These are phyloP conservation scores for Drosophila melanosoma DNA, from an alignment of 2,888 invertebrate genomes.

Conservation along the genomic window DNA sequence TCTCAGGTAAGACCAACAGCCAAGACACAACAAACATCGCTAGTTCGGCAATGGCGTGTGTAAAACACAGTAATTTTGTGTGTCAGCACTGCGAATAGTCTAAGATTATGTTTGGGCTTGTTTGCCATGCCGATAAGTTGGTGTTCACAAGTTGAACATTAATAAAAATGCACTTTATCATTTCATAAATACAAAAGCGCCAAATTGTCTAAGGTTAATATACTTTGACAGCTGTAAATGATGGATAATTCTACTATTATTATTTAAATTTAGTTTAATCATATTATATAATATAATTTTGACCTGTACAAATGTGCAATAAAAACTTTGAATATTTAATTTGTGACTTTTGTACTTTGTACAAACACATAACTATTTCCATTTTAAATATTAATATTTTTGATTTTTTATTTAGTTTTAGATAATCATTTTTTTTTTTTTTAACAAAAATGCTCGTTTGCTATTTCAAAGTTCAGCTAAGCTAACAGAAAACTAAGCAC, in stretches of 20 bases:
- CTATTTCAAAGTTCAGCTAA: not conserved
- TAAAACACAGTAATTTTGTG: conserved; percentile 30
- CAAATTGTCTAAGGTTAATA: not conserved
- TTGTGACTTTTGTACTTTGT: not conserved
- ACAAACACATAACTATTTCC: not conserved
- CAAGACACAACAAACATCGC: conserved; percentile 1
- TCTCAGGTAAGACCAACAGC: conserved; percentile 1
- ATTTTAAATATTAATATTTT: not conserved
- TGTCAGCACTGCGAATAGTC: conserved; percentile 41
- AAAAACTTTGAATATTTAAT: not conserved
- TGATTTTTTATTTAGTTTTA: not conserved
- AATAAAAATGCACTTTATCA: conserved; percentile 1
- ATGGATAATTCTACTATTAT: not conserved
- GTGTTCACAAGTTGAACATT: not conserved
- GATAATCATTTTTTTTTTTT: conserved; percentile 4
- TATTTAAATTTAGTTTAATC: not conserved
- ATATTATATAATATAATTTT: not conserved
- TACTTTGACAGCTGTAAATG: not conserved
- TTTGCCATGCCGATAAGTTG: not conserved
- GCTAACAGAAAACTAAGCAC: not conserved
- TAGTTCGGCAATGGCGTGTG: conserved; percentile 26
- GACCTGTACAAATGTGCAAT: not conserved
- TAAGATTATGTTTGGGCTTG: conserved; percentile 13
- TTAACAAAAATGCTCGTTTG: not conserved
- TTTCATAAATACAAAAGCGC: not conserved